phyloP scores from a whole-genome alignment of 2,797 vertebrate genomes.

The Peromyscus melanophrys region DNA sequence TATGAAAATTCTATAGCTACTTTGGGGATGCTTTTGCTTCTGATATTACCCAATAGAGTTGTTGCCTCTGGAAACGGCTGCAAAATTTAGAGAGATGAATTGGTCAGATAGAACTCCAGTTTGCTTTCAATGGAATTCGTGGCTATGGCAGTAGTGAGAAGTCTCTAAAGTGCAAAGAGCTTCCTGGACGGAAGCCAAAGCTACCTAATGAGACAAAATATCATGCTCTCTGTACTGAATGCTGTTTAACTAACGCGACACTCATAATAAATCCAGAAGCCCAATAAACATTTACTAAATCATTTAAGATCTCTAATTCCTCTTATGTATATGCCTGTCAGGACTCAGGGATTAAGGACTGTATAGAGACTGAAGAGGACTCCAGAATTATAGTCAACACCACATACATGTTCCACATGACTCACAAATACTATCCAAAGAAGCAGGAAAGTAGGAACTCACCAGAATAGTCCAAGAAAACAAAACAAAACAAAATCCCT shows the following conservation, averaged over 20 bases:
- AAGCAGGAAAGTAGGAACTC: conserved; percentile 60
- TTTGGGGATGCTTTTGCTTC: conserved; percentile 44
- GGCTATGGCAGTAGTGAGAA: background rate
- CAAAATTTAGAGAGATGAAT: background rate
- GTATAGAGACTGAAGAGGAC: background rate
- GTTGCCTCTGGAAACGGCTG: conserved; percentile 46
- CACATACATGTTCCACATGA: background rate
- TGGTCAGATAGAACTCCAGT: background rate
- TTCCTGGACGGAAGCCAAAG: conserved; percentile 36
- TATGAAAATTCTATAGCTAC: background rate
- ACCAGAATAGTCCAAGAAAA: conserved; percentile 41
- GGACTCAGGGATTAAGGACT: background rate
- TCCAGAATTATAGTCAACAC: conserved; percentile 24
- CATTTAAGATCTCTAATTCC: conserved; percentile 5
- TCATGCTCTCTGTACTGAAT: background rate
- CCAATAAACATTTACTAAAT: conserved; percentile 24
- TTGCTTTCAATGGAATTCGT: conserved; percentile 18
- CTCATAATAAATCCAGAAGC: conserved; percentile 17
- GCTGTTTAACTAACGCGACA: background rate
- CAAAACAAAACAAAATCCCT: background rate
- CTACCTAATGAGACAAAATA: conserved; percentile 4
- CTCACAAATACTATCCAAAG: conserved; percentile 9
- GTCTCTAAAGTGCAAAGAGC: conserved; percentile 2
- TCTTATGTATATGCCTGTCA: conserved; percentile 32
- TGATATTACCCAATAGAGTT: conserved; percentile 1